Percentiles rank a stretch among this genome's conserved stretches.
phyloP scores from a whole-genome alignment of 2,888 invertebrate species.

The Dicycla oo region DNA sequence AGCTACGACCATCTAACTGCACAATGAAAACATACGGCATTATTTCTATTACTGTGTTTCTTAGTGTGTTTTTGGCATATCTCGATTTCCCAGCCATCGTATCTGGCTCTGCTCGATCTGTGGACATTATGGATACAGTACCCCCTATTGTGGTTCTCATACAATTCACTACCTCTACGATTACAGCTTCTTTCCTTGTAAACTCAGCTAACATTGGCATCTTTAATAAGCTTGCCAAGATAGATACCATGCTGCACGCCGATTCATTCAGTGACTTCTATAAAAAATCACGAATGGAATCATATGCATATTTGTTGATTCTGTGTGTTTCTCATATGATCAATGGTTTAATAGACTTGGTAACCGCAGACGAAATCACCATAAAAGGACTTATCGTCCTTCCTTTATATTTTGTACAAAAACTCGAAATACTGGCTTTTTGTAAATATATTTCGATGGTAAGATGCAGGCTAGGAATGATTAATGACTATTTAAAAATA shows the following conservation, averaged over 20 bases:
- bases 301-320: slow-evolving; percentile 54
- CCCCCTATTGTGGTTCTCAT: slow-evolving; percentile 68
- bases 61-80: slow-evolving; percentile 53
- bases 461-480: slow-evolving; percentile 68
- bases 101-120: slow-evolving; percentile 47
- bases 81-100: slow-evolving; percentile 53
- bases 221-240: slow-evolving; percentile 66
- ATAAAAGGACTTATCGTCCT: slow-evolving; percentile 55
- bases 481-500: slow-evolving; percentile 72
- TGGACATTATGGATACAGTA: slow-evolving; percentile 66
- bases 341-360: slow-evolving; percentile 58
- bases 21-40: slow-evolving; percentile 69
- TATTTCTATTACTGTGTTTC: slow-evolving; percentile 50
- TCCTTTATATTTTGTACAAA: slow-evolving; percentile 70
- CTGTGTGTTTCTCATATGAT: slow-evolving; percentile 60
- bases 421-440: slow-evolving; percentile 74
- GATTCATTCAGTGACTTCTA: slow-evolving; percentile 68
- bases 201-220: slow-evolving; percentile 67
- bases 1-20: slow-evolving; percentile 63
- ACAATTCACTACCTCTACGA: slow-evolving; percentile 68
- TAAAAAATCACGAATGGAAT: slow-evolving; percentile 61
- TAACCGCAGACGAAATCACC: slow-evolving; percentile 45
- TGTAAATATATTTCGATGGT: slow-evolving; percentile 73
- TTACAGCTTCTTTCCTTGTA: slow-evolving; percentile 68
- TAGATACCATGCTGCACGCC: slow-evolving; percentile 69